Base-by-base conservation (phyloP, 2,797 vertebrate genomes). In the Hippoglossus hippoglossus region DNA sequence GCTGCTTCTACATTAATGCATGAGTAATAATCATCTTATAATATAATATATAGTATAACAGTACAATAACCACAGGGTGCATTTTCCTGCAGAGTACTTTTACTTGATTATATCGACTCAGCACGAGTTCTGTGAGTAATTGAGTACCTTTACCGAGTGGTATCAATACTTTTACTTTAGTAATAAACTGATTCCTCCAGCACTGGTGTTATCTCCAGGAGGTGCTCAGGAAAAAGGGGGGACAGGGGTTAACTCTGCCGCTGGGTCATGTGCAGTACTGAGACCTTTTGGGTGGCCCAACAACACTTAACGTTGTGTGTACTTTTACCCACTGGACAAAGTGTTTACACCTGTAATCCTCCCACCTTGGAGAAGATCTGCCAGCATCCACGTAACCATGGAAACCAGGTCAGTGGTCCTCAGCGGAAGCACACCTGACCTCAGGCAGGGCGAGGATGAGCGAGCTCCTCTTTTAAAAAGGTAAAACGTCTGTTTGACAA, bases 311-410 rank as follows among this genome's bases (percentile, higher is more conserved):
- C 36, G 11, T 12, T 46, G 44, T 46, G 44, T 46, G 44, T 46
- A 46, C 44, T 46, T 16, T 7, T 46, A 13, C 11, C 19, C 44
- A 46, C 44, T 19, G 15, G 15, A 46, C 44, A 7, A 16, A 6
- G 22, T 24, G 22, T 57, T 54, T 26, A 34, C 44, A 24, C 60
- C 16, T 60, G n/a, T 16, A n/a, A 36, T 4, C 12, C 28, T 71
- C 11, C 62, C 53, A 73, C 21, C 36, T 60, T 59, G 7, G 47
- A 12, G 1, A 0, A 9, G 21, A 21, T 44, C 34, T 57, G 36
- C 44, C 73, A 76, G 71, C 71, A 71, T 83, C 71, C 3, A 13
- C 11, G 81, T 90, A 64, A 59, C 86, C 81, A 81, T 81, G 73
- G 80, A 41, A 79, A 84, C 73, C 51, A 31, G 28, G 28, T 25